Evolutionary conservation across 2,113 vertebrate genomes (phyloP).

Genomic region (Paralichthys olivaceus): DNA sequence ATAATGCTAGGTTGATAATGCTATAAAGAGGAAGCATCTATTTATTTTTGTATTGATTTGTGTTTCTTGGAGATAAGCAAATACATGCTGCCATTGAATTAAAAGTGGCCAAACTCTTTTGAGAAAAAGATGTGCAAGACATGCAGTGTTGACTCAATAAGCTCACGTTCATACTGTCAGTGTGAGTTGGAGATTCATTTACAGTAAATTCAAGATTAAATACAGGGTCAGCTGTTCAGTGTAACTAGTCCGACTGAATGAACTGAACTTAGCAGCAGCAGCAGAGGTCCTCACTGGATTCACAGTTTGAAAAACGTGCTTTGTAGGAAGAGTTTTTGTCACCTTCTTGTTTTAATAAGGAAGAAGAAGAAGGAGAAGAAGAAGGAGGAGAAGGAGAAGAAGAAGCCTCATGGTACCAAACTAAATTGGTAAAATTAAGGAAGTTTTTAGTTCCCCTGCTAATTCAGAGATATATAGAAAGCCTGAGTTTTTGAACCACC

Average conservation of each 20-base stretch:
- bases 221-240: background rate
- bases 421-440: conserved; percentile 83
- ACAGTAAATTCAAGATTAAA: background rate
- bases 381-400: conserved; percentile 73
- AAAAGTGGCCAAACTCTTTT: no score
- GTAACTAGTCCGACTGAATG: background rate
- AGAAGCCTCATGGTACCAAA: conserved; percentile 76
- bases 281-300: background rate
- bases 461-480: conserved; percentile 82
- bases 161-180: background rate
- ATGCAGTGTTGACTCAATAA: background rate
- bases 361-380: conserved; percentile 24
- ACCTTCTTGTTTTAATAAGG: conserved; percentile 79
- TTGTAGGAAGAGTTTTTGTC: conserved; percentile 68
- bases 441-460: conserved; percentile 86
- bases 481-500: conserved; percentile 75
- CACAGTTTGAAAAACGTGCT: conserved; percentile 19
- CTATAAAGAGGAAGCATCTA: background rate
- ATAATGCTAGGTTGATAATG: no score
- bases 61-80: background rate
- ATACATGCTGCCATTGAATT: no score
- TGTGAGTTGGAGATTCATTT: background rate
- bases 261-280: no score
- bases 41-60: no score
- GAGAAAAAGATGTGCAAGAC: background rate